These are phyloP conservation scores for Drosophila arizonae DNA, from an alignment of 1,140 invertebrate genomes.

Conservation along the genomic window DNA sequence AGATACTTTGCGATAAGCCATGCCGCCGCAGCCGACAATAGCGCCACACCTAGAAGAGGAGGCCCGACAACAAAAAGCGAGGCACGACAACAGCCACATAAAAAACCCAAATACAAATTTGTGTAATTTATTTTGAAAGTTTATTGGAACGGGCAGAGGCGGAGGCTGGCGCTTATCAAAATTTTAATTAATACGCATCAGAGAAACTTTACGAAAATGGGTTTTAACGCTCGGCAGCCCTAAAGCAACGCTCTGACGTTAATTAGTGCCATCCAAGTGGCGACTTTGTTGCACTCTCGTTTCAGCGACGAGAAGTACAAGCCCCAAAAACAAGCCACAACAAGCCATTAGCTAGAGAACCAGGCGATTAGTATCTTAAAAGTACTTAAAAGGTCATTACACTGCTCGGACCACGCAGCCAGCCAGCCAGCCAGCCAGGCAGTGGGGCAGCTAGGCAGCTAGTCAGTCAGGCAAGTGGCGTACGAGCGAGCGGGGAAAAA, in stretches of 20 bases:
- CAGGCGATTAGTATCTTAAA: constrained; percentile 77
- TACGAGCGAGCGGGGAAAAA: constrained; percentile 32
- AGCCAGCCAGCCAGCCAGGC: not conserved
- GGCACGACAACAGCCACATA: constrained; percentile 34
- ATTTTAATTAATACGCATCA: constrained; percentile 80
- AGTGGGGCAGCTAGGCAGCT: not conserved
- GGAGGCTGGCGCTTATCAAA: constrained; percentile 65
- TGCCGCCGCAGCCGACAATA: constrained; percentile 43
- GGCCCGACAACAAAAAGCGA: constrained; percentile 12
- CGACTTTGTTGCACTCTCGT: constrained; percentile 52
- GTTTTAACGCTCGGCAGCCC: constrained; percentile 53
- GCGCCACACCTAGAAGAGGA: constrained; percentile 62
- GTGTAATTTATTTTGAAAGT: constrained; percentile 78
- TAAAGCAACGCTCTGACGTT: constrained; percentile 68
- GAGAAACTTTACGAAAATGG: constrained; percentile 69
- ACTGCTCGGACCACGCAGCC: constrained; percentile 41
- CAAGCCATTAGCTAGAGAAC: constrained; percentile 53
- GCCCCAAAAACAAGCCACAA: constrained; percentile 38
- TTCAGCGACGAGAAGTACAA: constrained; percentile 56
- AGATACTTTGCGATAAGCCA: constrained; percentile 73
- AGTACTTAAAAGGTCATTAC: constrained; percentile 81
- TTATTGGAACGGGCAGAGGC: constrained; percentile 51
- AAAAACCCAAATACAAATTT: constrained; percentile 63
- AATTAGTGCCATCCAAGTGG: constrained; percentile 76
- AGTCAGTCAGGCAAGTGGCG: constrained; percentile 25